Base-by-base conservation (phyloP, 2,113 vertebrate genomes). In the Malurus melanocephalus region DNA sequence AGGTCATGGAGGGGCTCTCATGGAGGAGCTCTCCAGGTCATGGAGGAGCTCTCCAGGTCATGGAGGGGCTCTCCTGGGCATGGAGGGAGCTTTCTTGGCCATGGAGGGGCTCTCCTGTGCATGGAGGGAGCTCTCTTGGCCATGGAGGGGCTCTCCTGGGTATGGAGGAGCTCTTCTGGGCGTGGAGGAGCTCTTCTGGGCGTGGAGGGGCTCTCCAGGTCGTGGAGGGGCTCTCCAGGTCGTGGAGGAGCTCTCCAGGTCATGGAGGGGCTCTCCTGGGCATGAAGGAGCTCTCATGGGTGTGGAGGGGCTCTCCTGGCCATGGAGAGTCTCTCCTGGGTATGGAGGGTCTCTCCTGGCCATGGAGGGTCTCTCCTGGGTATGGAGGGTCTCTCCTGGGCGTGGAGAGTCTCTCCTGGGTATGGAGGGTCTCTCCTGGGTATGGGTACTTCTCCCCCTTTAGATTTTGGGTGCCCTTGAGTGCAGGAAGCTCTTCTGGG, bases 401-500 rank as follows among this genome's bases (percentile, higher is more conserved):
- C 38, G 11, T 38, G 38, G n/a, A n/a, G n/a, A n/a, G 30, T 16
- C 59, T 40, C 35, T 38, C 35, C 35, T 40, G 35, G 33, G 57
- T 33, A 38, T 12, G 24, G 38, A 38, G 35, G 11, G 17, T 35
- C 59, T 40, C 35, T 60, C 57, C 56, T 24, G 23, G 33, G 9
- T 2, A 0, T 12, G 7, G 21, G 19, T 4, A 55, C 7, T 16
- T 49, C 32, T 24, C 9, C 15, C 48, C 12, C 16, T 65, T 26
- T 55, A 30, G 2, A 0, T 77, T 62, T 77, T 1, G 1, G 43
- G 26, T 30, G 8, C 49, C 16, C 40, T 21, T 46, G 30, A n/a
- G 51, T 38, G 33, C 33, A 57, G 33, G 53, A 48, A 23, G 19
- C 16, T 52, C 40, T 46, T 7, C 23, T 33, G 46, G 57, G 32